These are phyloP conservation scores for Pandemis corylana DNA, from an alignment of 2,888 invertebrate species.

Conservation along the genomic window DNA sequence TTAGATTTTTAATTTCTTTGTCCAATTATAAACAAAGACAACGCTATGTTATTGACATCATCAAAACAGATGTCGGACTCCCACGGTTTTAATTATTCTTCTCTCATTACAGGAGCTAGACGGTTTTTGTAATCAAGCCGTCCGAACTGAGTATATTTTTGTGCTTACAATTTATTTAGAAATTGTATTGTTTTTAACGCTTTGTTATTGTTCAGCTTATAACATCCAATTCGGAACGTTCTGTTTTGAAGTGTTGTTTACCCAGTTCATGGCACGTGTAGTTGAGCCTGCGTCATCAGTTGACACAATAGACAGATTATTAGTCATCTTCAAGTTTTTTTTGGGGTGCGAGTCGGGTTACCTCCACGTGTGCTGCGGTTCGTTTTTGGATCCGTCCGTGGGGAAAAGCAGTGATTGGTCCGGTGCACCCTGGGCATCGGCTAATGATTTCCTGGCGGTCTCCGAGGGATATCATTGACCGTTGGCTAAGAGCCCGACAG, in stretches of 20 bases:
- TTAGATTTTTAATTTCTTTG: not conserved
- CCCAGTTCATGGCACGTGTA: not conserved
- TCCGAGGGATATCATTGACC: no score
- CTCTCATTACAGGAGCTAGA: conserved; percentile 12
- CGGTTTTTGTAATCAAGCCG: conserved; percentile 5
- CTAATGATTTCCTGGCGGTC: no score
- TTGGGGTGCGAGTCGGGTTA: no score
- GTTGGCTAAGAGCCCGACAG: no score
- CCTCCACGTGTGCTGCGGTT: no score
- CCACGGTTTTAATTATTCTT: conserved; percentile 14
- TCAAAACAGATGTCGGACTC: not conserved
- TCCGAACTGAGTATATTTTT: not conserved
- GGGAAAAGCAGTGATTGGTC: no score
- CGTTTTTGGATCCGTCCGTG: no score
- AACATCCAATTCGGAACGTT: not conserved
- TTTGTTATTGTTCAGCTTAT: not conserved
- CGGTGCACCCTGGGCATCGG: no score
- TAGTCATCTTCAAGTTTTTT: no score
- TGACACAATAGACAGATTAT: no score
- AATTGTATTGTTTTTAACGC: not conserved
- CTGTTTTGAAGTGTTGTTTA: not conserved
- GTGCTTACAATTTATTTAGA: conserved; percentile 6
- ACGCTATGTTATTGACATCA: not conserved
- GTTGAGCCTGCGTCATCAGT: no score
- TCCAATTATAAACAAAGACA: conserved; percentile 2